Evolutionary conservation across 2,888 invertebrate genomes (phyloP), one percentile per base, ranked within the genome.

Genomic region (Trichogramma evanescens): DNA sequence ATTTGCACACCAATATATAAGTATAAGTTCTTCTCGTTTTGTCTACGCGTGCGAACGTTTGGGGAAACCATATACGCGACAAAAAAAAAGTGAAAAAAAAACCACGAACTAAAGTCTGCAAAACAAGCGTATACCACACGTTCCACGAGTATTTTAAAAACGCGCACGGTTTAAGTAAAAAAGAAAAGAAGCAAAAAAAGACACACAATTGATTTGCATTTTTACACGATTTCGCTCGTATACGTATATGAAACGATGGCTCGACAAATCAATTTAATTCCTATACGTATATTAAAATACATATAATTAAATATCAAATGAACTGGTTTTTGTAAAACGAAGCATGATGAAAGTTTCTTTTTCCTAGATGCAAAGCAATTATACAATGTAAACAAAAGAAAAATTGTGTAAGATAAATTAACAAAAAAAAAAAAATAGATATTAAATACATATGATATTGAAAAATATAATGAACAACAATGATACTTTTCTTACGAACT

Each of bases 191-290:
- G 26, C 26, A 26, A 26, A 48, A n/a, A 13, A 6, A 10, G 2
- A n/a, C 10, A 48, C 48, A 6, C 7, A 10, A 13, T 58, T 62
- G 26, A 57, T 63, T 63, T 59, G 59, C 56, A 59, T 54, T 62
- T 49, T 39, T 50, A 56, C 51, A 54, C 56, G 42, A 54, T 50
- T 54, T 26, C 26, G 50, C 54, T 54, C 45, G 39, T 45, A 48
- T 50, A 46, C 54, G 26, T 26, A 26, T 13, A 48, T n/a, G 46
- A 53, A 26, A 54, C 50, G 56, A 59, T 50, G 42, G 52, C 56
- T 61, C 51, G 61, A 61, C 63, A 61, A 63, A 61, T 63, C 57
- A 63, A 63, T 63, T 59, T 58, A 53, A 61, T 63, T 61, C 63
- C 59, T 63, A 60, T 50, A 59, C 48, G 50, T 54, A 54, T 52